Conservation (phyloP, 1,140 invertebrate species). For the Scaptomyza pallida region DNA sequence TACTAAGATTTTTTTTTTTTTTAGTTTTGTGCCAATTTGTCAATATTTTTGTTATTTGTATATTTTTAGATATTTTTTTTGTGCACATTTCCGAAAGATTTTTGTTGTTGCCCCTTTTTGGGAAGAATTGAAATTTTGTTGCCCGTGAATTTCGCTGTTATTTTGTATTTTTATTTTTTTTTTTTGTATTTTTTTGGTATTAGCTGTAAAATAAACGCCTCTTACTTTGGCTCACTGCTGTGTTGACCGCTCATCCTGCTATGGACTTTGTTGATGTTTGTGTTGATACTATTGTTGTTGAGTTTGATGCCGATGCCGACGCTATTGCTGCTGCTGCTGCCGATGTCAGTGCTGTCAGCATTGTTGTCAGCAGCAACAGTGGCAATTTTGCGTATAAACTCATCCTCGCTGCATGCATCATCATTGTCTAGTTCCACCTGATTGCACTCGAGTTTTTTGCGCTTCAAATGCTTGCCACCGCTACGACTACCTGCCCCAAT, state of each 20-base stretch:
- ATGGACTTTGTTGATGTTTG: constrained; percentile 14
- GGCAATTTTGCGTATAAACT: constrained; percentile 80
- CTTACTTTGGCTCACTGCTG: constrained; percentile 70
- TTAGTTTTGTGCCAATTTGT: not conserved
- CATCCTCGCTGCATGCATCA: constrained; percentile 86
- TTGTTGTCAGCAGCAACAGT: constrained; percentile 44
- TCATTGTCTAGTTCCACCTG: constrained; percentile 87
- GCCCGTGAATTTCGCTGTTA: not conserved
- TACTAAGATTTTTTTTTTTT: not conserved
- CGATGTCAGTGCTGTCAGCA: not conserved
- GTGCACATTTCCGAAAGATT: no score
- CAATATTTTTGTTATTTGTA: not conserved
- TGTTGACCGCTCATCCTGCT: constrained; percentile 4
- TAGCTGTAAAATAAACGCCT: constrained; percentile 34
- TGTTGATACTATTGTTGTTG: constrained; percentile 10
- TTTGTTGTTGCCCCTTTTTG: not conserved
- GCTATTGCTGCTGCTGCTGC: not conserved
- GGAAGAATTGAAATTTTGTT: not conserved
- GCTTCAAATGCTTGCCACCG: constrained; percentile 84
- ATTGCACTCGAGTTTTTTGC: constrained; percentile 87
- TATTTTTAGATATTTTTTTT: no score
- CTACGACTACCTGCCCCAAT: not conserved
- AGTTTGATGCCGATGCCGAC: constrained; percentile 5
- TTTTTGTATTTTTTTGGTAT: constrained; percentile 7
- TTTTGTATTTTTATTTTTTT: not conserved